Percentiles rank a stretch among this genome's conserved stretches.
Evolutionary conservation across 2,797 vertebrate species (phyloP).

Genomic region (Acanthurus leucopareius): DNA sequence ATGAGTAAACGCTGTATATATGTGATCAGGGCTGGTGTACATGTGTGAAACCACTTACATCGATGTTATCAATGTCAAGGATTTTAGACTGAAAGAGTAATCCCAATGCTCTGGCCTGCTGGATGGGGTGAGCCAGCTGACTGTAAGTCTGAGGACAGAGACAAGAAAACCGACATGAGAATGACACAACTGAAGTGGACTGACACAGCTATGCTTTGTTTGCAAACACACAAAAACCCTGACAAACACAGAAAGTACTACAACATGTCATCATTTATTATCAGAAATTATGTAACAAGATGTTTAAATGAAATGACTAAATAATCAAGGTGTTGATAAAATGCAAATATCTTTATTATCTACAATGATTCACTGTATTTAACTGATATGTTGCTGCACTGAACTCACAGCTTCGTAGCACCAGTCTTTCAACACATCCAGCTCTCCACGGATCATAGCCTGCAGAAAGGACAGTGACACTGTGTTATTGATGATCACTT

Average conservation of each 20-base stretch:
- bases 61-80: conserved; percentile 93
- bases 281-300: not conserved
- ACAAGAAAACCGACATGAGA: conserved; percentile 40
- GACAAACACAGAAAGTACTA: not conserved
- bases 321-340: not conserved
- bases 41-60: conserved; percentile 85
- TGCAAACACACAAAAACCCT: not conserved
- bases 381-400: not conserved
- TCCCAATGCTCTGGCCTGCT: conserved; percentile 90
- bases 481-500: not conserved
- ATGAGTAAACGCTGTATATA: not conserved
- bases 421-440: conserved; percentile 95
- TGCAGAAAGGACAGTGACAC: conserved; percentile 62
- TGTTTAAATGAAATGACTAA: not conserved
- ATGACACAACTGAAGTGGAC: not conserved
- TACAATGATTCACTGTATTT: not conserved
- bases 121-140: conserved; percentile 93
- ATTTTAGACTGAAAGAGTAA: conserved; percentile 93
- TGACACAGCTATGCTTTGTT: not conserved
- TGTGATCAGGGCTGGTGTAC: not conserved
- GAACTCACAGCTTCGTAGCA: conserved; percentile 94
- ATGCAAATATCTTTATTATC: not conserved
- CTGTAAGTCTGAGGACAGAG: conserved; percentile 89
- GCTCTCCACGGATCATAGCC: conserved; percentile 94
- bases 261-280: not conserved